Percentiles rank a stretch among this genome's conserved stretches.
phyloP scores from a whole-genome alignment of 2,797 vertebrate genomes.

The Danio choprae region DNA sequence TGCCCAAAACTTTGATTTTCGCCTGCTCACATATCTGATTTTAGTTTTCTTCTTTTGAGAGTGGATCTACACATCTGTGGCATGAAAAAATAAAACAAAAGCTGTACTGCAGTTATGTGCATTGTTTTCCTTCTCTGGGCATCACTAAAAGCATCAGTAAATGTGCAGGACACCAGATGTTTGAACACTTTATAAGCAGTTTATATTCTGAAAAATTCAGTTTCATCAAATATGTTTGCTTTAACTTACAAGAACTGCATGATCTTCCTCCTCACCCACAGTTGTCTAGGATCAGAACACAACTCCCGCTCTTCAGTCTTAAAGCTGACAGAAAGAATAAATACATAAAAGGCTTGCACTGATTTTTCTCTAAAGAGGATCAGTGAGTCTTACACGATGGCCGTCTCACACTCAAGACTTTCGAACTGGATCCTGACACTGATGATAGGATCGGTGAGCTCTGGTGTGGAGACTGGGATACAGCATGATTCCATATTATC shows the following conservation, averaged over 20 bases:
- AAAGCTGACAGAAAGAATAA: conserved; percentile 47
- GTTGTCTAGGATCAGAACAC: conserved; percentile 39
- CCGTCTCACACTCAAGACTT: conserved; percentile 61
- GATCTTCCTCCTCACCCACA: conserved; percentile 51
- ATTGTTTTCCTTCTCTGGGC: no score
- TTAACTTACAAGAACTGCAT: conserved; percentile 45
- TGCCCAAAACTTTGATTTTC: no score
- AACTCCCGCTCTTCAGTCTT: conserved; percentile 33
- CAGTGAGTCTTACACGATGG: conserved; percentile 71
- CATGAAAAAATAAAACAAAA: no score
- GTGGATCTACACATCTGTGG: no score
- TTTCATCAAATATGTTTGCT: neutral
- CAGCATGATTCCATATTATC: conserved; percentile 69
- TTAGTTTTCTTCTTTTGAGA: no score
- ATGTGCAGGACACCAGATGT: no score
- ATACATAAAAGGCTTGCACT: no score
- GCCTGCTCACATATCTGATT: no score
- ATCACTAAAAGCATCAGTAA: no score
- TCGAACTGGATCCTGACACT: neutral
- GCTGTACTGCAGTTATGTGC: no score
- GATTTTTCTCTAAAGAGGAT: neutral
- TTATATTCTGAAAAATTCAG: no score
- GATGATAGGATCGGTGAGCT: conserved; percentile 33
- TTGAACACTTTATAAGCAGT: no score
- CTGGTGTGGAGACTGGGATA: neutral